Evolutionary conservation across 1,140 invertebrate genomes (phyloP).

Genomic region (Trachymyrmex septentrionalis): DNA sequence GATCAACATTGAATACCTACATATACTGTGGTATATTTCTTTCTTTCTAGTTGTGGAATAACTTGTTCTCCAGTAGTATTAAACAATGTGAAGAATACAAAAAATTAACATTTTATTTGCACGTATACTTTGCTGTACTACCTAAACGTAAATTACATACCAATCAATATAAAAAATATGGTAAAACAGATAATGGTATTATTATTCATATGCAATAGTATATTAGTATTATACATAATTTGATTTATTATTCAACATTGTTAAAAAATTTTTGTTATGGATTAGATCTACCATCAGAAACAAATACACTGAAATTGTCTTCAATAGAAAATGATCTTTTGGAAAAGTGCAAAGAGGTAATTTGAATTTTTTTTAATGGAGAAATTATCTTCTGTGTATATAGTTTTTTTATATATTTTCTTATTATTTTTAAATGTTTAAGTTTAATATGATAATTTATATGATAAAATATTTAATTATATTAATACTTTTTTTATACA

Average conservation of each 20-base stretch:
- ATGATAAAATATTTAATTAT: not conserved
- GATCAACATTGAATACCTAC: not conserved
- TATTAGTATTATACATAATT: conserved; percentile 7
- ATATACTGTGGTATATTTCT: not conserved
- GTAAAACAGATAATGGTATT: conserved; percentile 44
- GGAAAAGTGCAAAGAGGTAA: conserved; percentile 58
- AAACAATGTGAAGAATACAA: conserved; percentile 73
- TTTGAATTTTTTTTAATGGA: not conserved
- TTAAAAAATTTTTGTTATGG: conserved; percentile 12
- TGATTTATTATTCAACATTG: not conserved
- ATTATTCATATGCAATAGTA: not conserved
- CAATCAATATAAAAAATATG: conserved; percentile 49
- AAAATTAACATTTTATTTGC: conserved; percentile 75
- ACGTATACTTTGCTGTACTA: conserved; percentile 76
- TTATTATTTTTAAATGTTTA: not conserved
- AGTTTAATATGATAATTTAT: conserved; percentile 15
- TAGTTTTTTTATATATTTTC: not conserved
- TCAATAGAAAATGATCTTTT: not conserved
- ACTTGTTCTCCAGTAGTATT: conserved; percentile 61
- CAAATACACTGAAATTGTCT: not conserved
- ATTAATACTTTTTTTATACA: not conserved
- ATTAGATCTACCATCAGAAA: conserved; percentile 33
- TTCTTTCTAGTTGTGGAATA: conserved; percentile 74
- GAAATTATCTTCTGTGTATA: not conserved
- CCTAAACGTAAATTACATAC: conserved; percentile 66